Evolutionary conservation across 2,113 vertebrate species (phyloP).

Genomic region (Peromyscus polionotus): DNA sequence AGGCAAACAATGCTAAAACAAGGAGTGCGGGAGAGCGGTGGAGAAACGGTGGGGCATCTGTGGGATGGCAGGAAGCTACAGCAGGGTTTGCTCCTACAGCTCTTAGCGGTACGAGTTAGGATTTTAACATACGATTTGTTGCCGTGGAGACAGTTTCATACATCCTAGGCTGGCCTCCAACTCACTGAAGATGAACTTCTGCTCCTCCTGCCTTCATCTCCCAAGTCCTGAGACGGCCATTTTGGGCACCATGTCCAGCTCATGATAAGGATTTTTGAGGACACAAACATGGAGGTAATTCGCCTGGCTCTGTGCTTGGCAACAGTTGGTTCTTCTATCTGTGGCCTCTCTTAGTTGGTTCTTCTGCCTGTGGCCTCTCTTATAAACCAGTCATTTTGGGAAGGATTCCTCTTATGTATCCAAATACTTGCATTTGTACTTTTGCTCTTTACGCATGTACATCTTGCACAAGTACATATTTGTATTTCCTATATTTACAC

Average conservation of each 20-base stretch:
- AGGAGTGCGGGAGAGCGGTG: not conserved
- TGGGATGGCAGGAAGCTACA: not conserved
- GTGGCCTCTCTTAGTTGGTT: not conserved
- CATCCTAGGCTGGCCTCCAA: not conserved
- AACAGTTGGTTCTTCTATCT: not conserved
- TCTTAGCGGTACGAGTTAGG: accelerated
- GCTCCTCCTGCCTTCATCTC: not conserved
- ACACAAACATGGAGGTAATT: not conserved
- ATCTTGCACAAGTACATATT: not conserved
- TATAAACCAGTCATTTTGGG: not conserved
- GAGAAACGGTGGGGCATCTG: not conserved
- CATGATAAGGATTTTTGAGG: not conserved
- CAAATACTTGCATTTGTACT: not conserved
- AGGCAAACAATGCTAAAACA: not conserved
- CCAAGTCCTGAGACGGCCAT: not conserved
- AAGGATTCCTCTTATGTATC: not conserved
- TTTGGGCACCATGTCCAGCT: not conserved
- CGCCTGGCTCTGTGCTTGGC: not conserved
- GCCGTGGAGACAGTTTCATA: not conserved
- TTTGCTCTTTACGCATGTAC: too few relatives aligned
- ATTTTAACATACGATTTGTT: not conserved
- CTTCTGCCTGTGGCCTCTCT: too few relatives aligned
- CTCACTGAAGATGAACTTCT: not conserved
- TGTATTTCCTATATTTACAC: not conserved
- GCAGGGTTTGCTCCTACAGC: not conserved